These are phyloP conservation scores for Ellobius talpinus DNA, from an alignment of 2,113 vertebrate species.

Conservation along the genomic window DNA sequence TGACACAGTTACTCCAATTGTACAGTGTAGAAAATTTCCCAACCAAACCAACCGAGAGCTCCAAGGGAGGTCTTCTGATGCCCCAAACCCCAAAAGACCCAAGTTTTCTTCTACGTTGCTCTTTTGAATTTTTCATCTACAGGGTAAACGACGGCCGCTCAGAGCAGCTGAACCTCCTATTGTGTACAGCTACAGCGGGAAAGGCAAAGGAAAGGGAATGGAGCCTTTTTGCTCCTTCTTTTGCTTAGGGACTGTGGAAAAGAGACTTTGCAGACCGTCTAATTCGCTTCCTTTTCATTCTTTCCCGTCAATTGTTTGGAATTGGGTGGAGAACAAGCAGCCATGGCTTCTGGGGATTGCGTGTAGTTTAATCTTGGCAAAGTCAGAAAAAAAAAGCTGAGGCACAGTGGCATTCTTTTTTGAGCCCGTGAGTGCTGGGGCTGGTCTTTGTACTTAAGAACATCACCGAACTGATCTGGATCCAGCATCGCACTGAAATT, in stretches of 20 bases:
- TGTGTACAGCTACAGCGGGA: fast-evolving
- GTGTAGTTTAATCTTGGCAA: neutral
- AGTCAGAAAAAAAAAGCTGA: neutral
- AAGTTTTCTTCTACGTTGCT: neutral
- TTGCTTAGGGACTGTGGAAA: neutral
- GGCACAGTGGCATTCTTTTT: neutral
- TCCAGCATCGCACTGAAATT: neutral
- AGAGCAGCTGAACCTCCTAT: neutral
- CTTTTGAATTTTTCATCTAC: neutral
- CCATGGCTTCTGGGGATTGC: neutral
- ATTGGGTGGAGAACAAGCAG: neutral
- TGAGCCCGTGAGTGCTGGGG: neutral
- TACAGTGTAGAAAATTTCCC: neutral
- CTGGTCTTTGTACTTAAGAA: neutral
- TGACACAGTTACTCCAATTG: neutral
- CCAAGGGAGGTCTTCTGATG: neutral
- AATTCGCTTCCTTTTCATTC: neutral
- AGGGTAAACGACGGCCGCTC: neutral
- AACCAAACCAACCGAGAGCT: neutral
- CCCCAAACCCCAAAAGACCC: neutral
- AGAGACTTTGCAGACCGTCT: neutral
- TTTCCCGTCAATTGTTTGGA: neutral
- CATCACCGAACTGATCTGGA: neutral
- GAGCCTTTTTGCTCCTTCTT: neutral
- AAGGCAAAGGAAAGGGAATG: neutral